Conservation (phyloP, 2,888 invertebrate genomes). For the Dicyrtomina minuta region DNA sequence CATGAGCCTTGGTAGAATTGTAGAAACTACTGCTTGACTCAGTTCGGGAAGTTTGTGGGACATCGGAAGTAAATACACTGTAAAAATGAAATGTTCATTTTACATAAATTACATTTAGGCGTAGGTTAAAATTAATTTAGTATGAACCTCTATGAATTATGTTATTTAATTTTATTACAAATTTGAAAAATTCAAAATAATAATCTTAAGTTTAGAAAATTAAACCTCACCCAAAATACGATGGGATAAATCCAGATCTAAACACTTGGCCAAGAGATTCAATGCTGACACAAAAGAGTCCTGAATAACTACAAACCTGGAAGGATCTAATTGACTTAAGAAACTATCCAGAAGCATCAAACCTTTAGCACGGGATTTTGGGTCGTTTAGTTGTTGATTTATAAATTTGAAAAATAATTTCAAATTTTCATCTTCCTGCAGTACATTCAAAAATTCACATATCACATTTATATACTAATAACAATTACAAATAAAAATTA, state of each 20-base stretch:
- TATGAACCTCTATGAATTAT: no score
- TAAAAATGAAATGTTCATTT: no score
- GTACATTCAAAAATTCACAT: not conserved
- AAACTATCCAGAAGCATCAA: constrained; percentile 40
- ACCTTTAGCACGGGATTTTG: constrained; percentile 43
- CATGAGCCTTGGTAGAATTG: constrained; percentile 44
- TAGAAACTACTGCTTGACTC: constrained; percentile 38
- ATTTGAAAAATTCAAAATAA: not conserved
- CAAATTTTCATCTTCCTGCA: constrained; percentile 46
- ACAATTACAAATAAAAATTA: not conserved
- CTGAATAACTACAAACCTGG: constrained; percentile 41
- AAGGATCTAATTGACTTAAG: constrained; percentile 27
- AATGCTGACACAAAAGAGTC: constrained; percentile 44
- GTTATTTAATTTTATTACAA: no score
- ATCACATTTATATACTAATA: not conserved
- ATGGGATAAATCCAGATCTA: constrained; percentile 38
- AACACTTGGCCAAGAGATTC: constrained; percentile 42
- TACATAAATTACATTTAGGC: no score
- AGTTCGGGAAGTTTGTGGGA: constrained; percentile 44
- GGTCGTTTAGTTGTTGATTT: constrained; percentile 46
- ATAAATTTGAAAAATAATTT: constrained; percentile 40
- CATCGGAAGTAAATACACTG: constrained; percentile 44
- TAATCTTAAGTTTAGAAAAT: not conserved
- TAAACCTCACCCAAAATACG: constrained; percentile 38
- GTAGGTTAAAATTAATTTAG: no score